A percentile compares a stretch with the other conserved stretches of the same genome.
phyloP scores from a whole-genome alignment of 2,888 invertebrate genomes.

The Brenthis hecate region DNA sequence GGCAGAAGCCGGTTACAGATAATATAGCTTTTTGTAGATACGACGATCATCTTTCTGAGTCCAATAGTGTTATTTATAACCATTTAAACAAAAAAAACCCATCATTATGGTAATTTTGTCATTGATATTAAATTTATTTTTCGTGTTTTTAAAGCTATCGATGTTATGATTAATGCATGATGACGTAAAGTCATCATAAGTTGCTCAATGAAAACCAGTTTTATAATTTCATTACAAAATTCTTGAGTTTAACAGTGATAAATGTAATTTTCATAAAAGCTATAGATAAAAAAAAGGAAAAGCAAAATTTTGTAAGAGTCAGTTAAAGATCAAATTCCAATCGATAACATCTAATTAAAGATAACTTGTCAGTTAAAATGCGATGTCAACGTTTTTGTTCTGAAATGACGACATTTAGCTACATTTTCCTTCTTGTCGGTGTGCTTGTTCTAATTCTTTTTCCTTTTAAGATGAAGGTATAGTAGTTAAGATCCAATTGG shows the following conservation, averaged over 20 bases:
- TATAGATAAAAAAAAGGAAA: background rate
- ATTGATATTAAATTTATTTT: slow-evolving; percentile 23
- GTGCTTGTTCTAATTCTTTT: slow-evolving; percentile 1
- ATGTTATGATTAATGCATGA: slow-evolving; percentile 34
- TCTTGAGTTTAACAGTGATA: slow-evolving; percentile 15
- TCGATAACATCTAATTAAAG: slow-evolving; percentile 1
- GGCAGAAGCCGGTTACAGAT: slow-evolving; percentile 53
- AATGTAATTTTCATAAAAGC: slow-evolving; percentile 1
- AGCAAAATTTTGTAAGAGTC: background rate
- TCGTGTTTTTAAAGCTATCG: slow-evolving; percentile 18
- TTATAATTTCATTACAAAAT: background rate
- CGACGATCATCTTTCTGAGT: slow-evolving; percentile 52
- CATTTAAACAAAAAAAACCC: slow-evolving; percentile 51
- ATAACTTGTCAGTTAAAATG: slow-evolving; percentile 1
- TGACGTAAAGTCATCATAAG: slow-evolving; percentile 6
- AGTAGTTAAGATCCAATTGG: slow-evolving; percentile 1
- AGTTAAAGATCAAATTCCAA: slow-evolving; percentile 2
- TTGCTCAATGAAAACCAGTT: slow-evolving; percentile 19
- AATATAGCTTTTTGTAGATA: slow-evolving; percentile 54
- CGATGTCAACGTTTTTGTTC: background rate
- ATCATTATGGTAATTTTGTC: slow-evolving; percentile 58
- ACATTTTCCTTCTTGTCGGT: slow-evolving; percentile 8
- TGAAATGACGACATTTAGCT: background rate
- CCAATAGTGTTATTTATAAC: slow-evolving; percentile 64
- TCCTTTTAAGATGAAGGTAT: slow-evolving; percentile 1